Conservation (phyloP, 2,113 vertebrate species). For the Lepus europaeus region DNA sequence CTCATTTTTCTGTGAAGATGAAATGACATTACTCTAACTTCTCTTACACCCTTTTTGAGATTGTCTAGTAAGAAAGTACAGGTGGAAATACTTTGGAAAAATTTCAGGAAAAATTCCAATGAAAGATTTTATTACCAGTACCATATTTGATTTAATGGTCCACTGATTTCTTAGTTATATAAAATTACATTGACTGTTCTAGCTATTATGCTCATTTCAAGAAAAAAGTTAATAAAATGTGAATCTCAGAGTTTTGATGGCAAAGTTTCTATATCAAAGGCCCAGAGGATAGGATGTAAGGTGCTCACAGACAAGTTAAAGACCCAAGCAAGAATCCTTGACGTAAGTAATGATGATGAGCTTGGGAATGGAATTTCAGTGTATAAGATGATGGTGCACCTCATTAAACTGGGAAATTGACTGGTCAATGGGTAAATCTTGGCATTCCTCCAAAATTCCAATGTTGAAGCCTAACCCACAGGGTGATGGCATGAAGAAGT, state of each 20-base stretch:
- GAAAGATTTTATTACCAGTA: conserved; percentile 49
- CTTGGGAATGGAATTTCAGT: neutral
- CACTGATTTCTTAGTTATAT: conserved; percentile 44
- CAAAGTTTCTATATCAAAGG: conserved; percentile 24
- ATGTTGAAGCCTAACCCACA: neutral
- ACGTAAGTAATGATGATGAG: neutral
- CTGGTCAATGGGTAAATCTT: neutral
- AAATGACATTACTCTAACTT: neutral
- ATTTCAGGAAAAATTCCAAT: conserved; percentile 44
- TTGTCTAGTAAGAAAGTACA: neutral
- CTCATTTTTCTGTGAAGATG: conserved; percentile 26
- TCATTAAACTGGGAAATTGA: neutral
- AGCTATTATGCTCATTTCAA: conserved; percentile 59
- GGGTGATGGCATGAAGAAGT: neutral
- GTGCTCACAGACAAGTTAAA: neutral
- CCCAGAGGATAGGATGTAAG: neutral
- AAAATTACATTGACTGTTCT: conserved; percentile 48
- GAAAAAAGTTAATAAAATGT: conserved; percentile 25
- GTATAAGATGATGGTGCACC: neutral
- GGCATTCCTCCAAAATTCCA: neutral
- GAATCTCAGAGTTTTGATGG: neutral
- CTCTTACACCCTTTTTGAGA: neutral
- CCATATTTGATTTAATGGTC: conserved; percentile 12
- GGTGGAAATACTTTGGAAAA: conserved; percentile 6
- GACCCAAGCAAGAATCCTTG: conserved; percentile 11